Conservation (phyloP, 2,888 invertebrate genomes). For the Dynastes grantii region DNA sequence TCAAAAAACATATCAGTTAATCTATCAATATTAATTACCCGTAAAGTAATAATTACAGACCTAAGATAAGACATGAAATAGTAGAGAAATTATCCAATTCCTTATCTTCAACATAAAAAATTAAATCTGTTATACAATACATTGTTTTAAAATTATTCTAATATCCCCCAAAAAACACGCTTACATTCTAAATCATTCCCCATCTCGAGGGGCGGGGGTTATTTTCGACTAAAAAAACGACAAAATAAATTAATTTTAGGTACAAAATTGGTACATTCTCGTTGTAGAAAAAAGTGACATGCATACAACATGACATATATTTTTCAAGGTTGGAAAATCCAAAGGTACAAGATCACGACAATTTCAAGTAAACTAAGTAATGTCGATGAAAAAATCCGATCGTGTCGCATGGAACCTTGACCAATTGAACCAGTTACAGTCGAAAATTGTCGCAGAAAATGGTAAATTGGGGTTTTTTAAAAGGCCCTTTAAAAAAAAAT, state of each 20-base stretch:
- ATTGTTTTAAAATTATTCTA: too few relatives aligned
- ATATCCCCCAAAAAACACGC: too few relatives aligned
- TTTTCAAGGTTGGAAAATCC: conserved; percentile 56
- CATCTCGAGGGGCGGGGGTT: too few relatives aligned
- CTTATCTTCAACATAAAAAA: not conserved
- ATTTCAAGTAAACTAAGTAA: not conserved
- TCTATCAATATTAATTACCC: conserved; percentile 17
- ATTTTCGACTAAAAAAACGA: conserved; percentile 83
- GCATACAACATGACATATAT: conserved; percentile 53
- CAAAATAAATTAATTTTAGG: conserved; percentile 41
- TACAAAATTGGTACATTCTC: conserved; percentile 32
- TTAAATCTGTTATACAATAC: not conserved
- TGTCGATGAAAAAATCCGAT: conserved; percentile 26
- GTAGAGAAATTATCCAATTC: not conserved
- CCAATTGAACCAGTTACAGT: conserved; percentile 31
- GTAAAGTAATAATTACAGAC: not conserved
- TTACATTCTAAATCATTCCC: too few relatives aligned
- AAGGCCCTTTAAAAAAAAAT: too few relatives aligned
- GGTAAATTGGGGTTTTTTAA: conserved; percentile 37
- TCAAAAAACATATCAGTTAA: conserved; percentile 14
- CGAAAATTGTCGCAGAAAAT: conserved; percentile 38
- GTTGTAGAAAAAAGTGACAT: conserved; percentile 47
- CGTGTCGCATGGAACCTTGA: conserved; percentile 34
- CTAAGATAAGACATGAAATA: not conserved
- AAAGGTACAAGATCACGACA: not conserved